These are phyloP conservation scores for Therioaphis trifolii DNA, from an alignment of 2,888 invertebrate genomes.

Conservation along the genomic window DNA sequence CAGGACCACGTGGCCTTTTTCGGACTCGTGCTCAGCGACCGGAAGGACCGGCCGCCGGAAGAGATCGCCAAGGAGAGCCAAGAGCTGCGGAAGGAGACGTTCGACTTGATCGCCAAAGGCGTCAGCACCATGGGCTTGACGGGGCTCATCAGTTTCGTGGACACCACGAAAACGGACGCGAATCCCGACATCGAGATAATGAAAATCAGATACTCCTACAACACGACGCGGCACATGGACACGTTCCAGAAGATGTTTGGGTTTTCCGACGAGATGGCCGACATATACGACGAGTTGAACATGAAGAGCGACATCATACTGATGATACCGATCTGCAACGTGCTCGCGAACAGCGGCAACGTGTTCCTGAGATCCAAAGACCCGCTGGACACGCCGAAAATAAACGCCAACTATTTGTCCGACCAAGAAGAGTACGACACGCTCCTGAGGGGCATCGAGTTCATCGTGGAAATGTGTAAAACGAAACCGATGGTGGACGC, in stretches of 20 bases:
- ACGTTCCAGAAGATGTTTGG: constrained; percentile 32
- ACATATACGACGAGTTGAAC: constrained; percentile 53
- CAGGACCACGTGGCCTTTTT: constrained; percentile 71
- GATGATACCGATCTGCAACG: constrained; percentile 69
- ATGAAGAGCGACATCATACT: constrained; percentile 63
- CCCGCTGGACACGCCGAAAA: constrained; percentile 36
- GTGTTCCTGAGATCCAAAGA: constrained; percentile 25
- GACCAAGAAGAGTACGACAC: constrained; percentile 26
- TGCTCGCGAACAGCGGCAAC: constrained; percentile 67
- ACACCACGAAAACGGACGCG: neutral
- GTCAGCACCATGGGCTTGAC: constrained; percentile 24
- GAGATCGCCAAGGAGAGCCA: neutral
- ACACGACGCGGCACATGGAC: constrained; percentile 63
- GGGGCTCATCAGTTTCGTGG: constrained; percentile 15
- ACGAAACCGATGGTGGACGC: constrained; percentile 34
- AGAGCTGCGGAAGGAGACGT: neutral
- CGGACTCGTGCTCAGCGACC: constrained; percentile 67
- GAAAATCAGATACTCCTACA: constrained; percentile 70
- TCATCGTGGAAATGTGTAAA: constrained; percentile 65
- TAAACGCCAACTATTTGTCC: constrained; percentile 45
- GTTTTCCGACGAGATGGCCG: constrained; percentile 58
- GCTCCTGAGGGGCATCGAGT: constrained; percentile 64
- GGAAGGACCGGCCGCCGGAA: constrained; percentile 53
- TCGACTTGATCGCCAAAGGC: neutral
- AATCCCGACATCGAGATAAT: constrained; percentile 73